Evolutionary conservation across 2,888 invertebrate species (phyloP).

Genomic region (Pedicia rivosa): DNA sequence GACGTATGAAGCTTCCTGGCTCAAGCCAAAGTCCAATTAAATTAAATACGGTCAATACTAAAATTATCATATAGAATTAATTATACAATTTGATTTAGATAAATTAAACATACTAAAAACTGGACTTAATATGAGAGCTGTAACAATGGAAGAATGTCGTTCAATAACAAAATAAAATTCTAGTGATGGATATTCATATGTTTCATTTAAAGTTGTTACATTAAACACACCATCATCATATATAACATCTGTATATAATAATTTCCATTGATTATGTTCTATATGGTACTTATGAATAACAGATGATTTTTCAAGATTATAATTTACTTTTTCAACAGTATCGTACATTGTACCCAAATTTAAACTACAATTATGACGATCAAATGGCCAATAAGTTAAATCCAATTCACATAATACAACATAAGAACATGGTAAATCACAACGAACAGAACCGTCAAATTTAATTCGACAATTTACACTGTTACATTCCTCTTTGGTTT

Average conservation of each 20-base stretch:
- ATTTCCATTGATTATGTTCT: conserved; percentile 38
- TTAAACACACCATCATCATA: conserved; percentile 34
- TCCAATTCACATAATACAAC: conserved; percentile 41
- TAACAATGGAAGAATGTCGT: conserved; percentile 39
- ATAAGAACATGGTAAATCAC: conserved; percentile 40
- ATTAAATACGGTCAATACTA: conserved; percentile 39
- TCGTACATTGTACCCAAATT: conserved; percentile 50
- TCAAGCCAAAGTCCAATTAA: conserved; percentile 39
- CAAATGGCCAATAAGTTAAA: conserved; percentile 46
- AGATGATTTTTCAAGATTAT: neutral
- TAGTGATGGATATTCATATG: conserved; percentile 44
- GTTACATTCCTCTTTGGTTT: conserved; percentile 14
- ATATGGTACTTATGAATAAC: conserved; percentile 2
- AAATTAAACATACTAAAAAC: conserved; percentile 18
- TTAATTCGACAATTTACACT: conserved; percentile 36
- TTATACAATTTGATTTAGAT: neutral
- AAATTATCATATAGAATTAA: conserved; percentile 12
- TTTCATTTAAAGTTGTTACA: conserved; percentile 38
- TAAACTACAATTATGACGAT: conserved; percentile 45
- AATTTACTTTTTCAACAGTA: conserved; percentile 43
- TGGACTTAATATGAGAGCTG: conserved; percentile 10
- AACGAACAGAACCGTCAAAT: conserved; percentile 40
- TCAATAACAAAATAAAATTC: conserved; percentile 38
- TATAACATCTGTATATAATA: conserved; percentile 31
- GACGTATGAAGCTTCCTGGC: conserved; percentile 37